Evolutionary conservation across 2,888 invertebrate species (phyloP).

Genomic region (Abscondita cerata): DNA sequence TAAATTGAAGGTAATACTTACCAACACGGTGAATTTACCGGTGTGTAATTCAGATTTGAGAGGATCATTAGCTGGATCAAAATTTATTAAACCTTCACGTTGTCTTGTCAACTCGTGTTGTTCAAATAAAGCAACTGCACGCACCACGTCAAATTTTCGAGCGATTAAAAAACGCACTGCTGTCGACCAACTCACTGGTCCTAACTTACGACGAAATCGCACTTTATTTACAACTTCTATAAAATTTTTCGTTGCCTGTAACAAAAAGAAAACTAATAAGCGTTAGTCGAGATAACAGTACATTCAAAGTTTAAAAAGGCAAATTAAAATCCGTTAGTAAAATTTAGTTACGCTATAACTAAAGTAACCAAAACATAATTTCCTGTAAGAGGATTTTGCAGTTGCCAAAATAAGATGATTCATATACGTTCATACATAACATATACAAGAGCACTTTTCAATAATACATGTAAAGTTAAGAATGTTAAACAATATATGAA

Average conservation of each 20-base stretch:
- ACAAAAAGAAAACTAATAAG: not conserved
- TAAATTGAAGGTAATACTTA: conserved; percentile 57
- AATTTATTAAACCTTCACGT: conserved; percentile 83
- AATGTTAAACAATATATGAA: too few species aligned
- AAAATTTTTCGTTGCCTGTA: conserved; percentile 82
- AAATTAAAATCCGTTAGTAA: too few species aligned
- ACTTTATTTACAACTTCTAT: conserved; percentile 74
- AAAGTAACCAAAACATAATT: too few species aligned
- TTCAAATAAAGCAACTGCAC: conserved; percentile 90
- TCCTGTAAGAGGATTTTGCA: too few species aligned
- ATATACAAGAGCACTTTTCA: too few species aligned
- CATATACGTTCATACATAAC: too few species aligned
- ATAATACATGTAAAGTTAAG: too few species aligned
- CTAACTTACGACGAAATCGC: conserved; percentile 62
- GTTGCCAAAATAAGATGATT: too few species aligned
- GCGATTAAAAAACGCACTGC: conserved; percentile 93
- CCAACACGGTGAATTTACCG: conserved; percentile 95
- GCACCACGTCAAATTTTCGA: conserved; percentile 90
- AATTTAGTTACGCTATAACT: too few species aligned
- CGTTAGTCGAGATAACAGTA: too few species aligned
- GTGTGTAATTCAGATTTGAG: conserved; percentile 87
- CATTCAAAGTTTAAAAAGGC: too few species aligned
- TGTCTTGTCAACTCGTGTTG: conserved; percentile 90
- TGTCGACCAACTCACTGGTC: conserved; percentile 80
- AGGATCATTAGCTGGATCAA: conserved; percentile 84